A percentile compares a stretch with the other conserved stretches of the same genome.
Evolutionary conservation across 2,113 vertebrate genomes (phyloP).

Genomic region (Saguinus imperator): DNA sequence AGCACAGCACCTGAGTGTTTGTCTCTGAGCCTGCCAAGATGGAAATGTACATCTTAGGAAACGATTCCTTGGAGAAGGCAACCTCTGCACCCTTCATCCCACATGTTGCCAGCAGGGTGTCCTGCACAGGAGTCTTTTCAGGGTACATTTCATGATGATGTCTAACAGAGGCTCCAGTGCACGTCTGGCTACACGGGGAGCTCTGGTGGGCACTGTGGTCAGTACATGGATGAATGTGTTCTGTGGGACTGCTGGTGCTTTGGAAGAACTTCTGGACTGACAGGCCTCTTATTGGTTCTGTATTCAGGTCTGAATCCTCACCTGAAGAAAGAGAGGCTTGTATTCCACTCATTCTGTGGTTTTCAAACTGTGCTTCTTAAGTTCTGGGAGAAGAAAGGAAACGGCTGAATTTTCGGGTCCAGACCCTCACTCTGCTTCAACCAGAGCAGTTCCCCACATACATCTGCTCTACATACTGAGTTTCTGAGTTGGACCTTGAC

Average conservation of each 20-base stretch:
- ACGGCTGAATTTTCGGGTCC: not conserved
- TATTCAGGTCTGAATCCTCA: not conserved
- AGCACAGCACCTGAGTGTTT: not conserved
- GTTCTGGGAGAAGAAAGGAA: not conserved
- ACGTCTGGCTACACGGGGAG: not conserved
- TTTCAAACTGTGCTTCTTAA: not conserved
- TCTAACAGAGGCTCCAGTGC: not conserved
- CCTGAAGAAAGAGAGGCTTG: not conserved
- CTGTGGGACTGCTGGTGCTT: not conserved
- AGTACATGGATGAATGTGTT: not conserved
- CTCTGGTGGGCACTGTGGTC: accelerated
- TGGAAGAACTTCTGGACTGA: accelerated
- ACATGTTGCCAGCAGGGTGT: not conserved
- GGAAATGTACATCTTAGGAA: not conserved
- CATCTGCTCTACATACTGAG: too few relatives aligned
- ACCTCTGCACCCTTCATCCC: accelerated
- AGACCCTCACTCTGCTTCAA: not conserved
- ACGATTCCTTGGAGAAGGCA: not conserved
- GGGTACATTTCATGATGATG: not conserved
- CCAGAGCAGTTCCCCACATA: not conserved
- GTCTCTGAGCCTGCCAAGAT: not conserved
- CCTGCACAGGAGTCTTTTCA: not conserved
- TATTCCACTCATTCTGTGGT: not conserved
- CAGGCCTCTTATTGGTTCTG: too few relatives aligned
- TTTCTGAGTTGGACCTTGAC: not conserved